Evolutionary conservation across 2,113 vertebrate species (phyloP).

Genomic region (Orycteropus afer): DNA sequence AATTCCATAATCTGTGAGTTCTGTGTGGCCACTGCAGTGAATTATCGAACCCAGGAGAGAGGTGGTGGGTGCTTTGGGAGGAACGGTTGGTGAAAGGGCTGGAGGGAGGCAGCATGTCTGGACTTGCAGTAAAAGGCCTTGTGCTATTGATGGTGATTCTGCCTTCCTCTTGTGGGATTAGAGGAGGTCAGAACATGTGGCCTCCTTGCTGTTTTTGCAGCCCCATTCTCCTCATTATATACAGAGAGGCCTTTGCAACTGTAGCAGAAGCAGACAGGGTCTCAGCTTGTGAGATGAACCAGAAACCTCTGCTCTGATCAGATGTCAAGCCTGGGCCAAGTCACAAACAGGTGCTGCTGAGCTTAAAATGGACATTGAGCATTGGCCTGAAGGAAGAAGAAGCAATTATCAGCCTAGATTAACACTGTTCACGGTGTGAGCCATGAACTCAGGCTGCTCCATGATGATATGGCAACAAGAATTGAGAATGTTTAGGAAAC

Average conservation of each 20-base stretch:
- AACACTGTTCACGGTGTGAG: not conserved
- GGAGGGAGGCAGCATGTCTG: too few species aligned
- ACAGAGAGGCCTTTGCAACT: not conserved
- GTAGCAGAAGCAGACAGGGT: not conserved
- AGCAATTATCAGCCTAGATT: not conserved
- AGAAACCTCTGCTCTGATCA: not conserved
- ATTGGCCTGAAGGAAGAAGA: not conserved
- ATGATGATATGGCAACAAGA: not conserved
- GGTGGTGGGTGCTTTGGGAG: too few species aligned
- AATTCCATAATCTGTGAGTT: too few species aligned
- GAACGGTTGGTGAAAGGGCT: too few species aligned
- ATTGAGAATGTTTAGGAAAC: not conserved
- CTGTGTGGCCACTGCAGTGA: too few species aligned
- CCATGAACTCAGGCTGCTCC: fast-evolving
- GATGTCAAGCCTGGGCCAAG: not conserved
- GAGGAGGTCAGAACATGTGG: too few species aligned
- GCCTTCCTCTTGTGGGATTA: too few species aligned
- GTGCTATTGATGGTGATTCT: too few species aligned
- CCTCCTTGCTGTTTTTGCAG: too few species aligned
- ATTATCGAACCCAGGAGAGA: too few species aligned
- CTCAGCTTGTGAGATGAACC: too few species aligned
- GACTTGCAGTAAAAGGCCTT: too few species aligned
- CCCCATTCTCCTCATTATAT: fast-evolving
- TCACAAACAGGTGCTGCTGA: not conserved
- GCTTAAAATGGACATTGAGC: not conserved